Conservation (phyloP, 2,113 vertebrate species). For the Lophura nycthemera region DNA sequence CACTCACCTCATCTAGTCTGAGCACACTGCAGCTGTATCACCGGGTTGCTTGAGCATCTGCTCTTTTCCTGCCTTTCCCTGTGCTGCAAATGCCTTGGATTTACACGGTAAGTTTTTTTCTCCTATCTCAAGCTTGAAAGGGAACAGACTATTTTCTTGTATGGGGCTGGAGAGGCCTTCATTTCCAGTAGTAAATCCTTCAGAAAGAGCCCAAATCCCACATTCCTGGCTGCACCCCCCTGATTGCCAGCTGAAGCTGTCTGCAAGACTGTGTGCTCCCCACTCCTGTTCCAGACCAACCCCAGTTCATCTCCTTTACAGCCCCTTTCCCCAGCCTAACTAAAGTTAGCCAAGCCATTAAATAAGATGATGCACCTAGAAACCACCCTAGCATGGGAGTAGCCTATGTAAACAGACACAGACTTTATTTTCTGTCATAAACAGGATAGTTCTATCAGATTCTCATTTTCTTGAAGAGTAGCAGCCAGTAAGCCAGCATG, state of each 20-base stretch:
- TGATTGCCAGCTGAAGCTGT: not conserved
- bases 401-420: not conserved
- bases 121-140: not conserved
- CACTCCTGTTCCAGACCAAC: not conserved
- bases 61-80: not conserved
- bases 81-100: not conserved
- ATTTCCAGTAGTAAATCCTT: not conserved
- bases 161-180: not conserved
- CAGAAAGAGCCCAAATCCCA: not conserved
- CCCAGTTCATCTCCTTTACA: not conserved
- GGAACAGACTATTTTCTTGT: not conserved
- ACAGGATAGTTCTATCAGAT: not conserved
- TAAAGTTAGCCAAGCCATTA: not conserved
- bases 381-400: not conserved
- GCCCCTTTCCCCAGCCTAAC: not conserved
- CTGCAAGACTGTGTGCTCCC: not conserved
- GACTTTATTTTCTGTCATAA: not conserved
- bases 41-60: not conserved
- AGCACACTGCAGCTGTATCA: not conserved
- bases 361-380: not conserved
- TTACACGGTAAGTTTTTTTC: not conserved
- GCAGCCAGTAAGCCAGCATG: not conserved
- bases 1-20: not conserved
- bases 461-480: not conserved
- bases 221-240: rapidly evolving